These are phyloP conservation scores for Myripristis murdjan DNA, from an alignment of 2,797 vertebrate genomes.

Conservation along the genomic window DNA sequence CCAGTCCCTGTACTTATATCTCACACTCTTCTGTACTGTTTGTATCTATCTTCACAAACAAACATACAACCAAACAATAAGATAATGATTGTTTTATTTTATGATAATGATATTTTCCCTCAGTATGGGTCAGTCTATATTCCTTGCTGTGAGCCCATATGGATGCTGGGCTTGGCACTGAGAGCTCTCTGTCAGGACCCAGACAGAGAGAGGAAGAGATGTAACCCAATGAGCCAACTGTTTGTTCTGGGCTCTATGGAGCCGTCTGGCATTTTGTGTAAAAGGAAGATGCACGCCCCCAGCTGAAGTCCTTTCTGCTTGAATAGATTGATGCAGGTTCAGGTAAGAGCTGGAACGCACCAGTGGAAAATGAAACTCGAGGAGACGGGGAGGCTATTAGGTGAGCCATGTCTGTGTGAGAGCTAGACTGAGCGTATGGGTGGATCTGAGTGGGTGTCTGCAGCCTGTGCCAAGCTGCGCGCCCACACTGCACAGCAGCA, in stretches of 20 bases:
- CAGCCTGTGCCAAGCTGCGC: slow-evolving; percentile 25
- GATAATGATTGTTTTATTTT: too few relatives aligned
- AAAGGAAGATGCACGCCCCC: slow-evolving; percentile 14
- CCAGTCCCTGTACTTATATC: too few relatives aligned
- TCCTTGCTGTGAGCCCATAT: slow-evolving; percentile 43
- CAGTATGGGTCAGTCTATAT: not conserved
- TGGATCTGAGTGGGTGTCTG: slow-evolving; percentile 50
- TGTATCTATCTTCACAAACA: too few relatives aligned
- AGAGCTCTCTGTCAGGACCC: slow-evolving; percentile 39
- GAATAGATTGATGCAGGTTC: slow-evolving; percentile 54
- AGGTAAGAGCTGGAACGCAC: slow-evolving; percentile 62
- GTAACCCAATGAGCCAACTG: slow-evolving; percentile 43
- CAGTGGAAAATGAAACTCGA: slow-evolving; percentile 81
- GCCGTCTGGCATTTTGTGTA: slow-evolving; percentile 44
- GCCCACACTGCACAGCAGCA: slow-evolving; percentile 21
- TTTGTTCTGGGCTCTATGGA: slow-evolving; percentile 24
- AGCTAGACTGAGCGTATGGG: slow-evolving; percentile 33
- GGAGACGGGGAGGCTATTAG: slow-evolving; percentile 59
- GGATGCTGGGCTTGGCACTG: slow-evolving; percentile 27
- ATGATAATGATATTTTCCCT: not conserved
- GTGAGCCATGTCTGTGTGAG: slow-evolving; percentile 36
- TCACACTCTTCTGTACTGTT: too few relatives aligned
- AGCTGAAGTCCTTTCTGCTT: slow-evolving; percentile 31
- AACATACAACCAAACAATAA: too few relatives aligned
- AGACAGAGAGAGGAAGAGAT: slow-evolving; percentile 19